Percentiles rank a stretch among this genome's conserved stretches.
These are phyloP conservation scores for Aleadryas rufinucha DNA, from an alignment of 2,113 vertebrate species.

Conservation along the genomic window DNA sequence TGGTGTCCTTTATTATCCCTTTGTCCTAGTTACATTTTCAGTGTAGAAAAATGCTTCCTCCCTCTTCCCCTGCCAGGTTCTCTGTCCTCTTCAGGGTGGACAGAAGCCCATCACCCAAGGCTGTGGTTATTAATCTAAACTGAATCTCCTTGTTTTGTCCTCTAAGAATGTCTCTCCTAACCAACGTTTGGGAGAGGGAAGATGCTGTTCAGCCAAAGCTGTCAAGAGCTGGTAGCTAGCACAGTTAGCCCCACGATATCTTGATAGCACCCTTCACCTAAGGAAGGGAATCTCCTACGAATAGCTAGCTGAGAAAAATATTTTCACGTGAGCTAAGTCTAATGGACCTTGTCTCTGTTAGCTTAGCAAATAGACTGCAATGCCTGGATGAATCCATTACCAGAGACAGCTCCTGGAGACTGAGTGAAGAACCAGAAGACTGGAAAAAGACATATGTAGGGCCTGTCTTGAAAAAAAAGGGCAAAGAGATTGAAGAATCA, in stretches of 20 bases:
- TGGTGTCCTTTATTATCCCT: neutral
- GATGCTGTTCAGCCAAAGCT: neutral
- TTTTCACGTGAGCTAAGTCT: neutral
- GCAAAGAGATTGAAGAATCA: neutral
- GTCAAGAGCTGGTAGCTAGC: neutral
- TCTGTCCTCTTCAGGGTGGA: neutral
- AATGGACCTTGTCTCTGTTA: neutral
- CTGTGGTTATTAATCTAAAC: neutral
- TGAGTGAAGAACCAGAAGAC: neutral
- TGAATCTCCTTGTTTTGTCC: neutral
- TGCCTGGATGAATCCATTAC: neutral
- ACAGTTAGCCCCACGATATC: neutral
- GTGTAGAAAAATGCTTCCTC: neutral
- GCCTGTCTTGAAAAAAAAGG: neutral
- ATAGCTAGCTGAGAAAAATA: neutral
- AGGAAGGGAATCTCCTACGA: neutral
- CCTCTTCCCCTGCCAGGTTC: fast-evolving
- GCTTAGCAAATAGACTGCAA: neutral
- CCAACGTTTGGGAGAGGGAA: neutral
- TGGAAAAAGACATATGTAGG: neutral
- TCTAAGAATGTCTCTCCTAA: neutral
- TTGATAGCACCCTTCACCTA: neutral
- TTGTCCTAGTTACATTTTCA: neutral
- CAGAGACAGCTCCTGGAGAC: neutral
- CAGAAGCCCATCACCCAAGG: neutral